Conservation (phyloP, 1,140 invertebrate genomes). For the Chymomyza costata region DNA sequence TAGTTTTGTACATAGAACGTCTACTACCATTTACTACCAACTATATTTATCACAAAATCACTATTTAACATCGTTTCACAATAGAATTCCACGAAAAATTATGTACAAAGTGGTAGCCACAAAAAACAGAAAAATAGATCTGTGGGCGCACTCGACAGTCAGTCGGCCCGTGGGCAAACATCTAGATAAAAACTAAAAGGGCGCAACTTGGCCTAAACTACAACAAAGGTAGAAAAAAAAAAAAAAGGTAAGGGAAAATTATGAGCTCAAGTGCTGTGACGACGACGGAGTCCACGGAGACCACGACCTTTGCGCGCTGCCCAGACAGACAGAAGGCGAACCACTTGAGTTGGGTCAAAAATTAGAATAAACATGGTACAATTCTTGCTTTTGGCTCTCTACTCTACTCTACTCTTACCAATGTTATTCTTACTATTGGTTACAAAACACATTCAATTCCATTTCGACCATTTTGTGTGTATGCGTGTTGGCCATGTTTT, state of each 20-base stretch:
- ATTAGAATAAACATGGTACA: slow-evolving; percentile 72
- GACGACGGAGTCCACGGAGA: slow-evolving; percentile 23
- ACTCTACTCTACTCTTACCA: slow-evolving; percentile 14
- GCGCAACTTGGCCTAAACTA: slow-evolving; percentile 56
- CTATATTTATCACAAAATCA: slow-evolving; percentile 74
- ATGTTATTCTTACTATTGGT: slow-evolving; percentile 72
- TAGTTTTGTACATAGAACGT: too few relatives aligned
- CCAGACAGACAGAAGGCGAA: neutral
- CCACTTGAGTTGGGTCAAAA: slow-evolving; percentile 70
- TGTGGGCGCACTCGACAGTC: slow-evolving; percentile 27
- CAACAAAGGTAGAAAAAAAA: slow-evolving; percentile 19
- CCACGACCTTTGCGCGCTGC: slow-evolving; percentile 48
- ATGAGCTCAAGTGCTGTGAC: slow-evolving; percentile 61
- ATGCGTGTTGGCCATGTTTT: slow-evolving; percentile 58
- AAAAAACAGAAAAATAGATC: slow-evolving; percentile 19
- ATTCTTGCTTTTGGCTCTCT: slow-evolving; percentile 33
- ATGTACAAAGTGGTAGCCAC: slow-evolving; percentile 32
- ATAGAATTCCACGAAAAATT: slow-evolving; percentile 51
- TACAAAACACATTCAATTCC: slow-evolving; percentile 50
- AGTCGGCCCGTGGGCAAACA: slow-evolving; percentile 40
- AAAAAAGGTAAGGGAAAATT: slow-evolving; percentile 7
- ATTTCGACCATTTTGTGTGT: slow-evolving; percentile 52
- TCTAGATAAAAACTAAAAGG: slow-evolving; percentile 61
- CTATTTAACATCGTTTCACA: slow-evolving; percentile 61
- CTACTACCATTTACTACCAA: too few relatives aligned